phyloP scores from a whole-genome alignment of 2,797 vertebrate species.

The Pempheris klunzingeri region DNA sequence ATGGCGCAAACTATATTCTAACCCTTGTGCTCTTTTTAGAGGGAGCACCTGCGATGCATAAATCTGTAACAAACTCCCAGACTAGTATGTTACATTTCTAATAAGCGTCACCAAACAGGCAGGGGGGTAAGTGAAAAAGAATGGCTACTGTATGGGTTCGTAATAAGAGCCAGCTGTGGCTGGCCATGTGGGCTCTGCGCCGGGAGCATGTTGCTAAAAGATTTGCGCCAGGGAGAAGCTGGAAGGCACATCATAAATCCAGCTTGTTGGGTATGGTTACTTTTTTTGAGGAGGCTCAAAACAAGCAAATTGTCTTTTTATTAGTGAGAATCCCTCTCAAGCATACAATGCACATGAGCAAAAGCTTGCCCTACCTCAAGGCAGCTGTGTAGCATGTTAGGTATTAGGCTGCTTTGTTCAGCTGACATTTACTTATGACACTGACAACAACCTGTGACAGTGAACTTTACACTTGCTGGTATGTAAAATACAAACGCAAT shows the following conservation, averaged over 20 bases:
- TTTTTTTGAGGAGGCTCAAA: constrained; percentile 53
- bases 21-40: constrained; percentile 77
- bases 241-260: constrained; percentile 83
- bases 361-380: constrained; percentile 18
- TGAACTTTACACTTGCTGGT: background rate
- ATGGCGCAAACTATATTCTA: constrained; percentile 36
- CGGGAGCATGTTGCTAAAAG: constrained; percentile 70
- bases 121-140: constrained; percentile 92
- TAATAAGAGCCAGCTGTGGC: constrained; percentile 97
- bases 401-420: constrained; percentile 7
- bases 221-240: constrained; percentile 80
- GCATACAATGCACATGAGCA: constrained; percentile 36
- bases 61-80: constrained; percentile 90
- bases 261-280: constrained; percentile 73
- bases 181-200: constrained; percentile 77
- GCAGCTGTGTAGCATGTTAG: background rate
- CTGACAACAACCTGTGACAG: constrained; percentile 3
- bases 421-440: constrained; percentile 23
- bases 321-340: constrained; percentile 58
- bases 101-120: constrained; percentile 89
- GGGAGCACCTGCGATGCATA: constrained; percentile 90
- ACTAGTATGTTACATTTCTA: constrained; percentile 92
- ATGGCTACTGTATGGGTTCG: constrained; percentile 90
- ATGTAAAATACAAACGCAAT: too few relatives aligned
- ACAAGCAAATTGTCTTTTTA: constrained; percentile 78